Base-by-base conservation (phyloP, 2,113 vertebrate species). In the Sitta europaea region DNA sequence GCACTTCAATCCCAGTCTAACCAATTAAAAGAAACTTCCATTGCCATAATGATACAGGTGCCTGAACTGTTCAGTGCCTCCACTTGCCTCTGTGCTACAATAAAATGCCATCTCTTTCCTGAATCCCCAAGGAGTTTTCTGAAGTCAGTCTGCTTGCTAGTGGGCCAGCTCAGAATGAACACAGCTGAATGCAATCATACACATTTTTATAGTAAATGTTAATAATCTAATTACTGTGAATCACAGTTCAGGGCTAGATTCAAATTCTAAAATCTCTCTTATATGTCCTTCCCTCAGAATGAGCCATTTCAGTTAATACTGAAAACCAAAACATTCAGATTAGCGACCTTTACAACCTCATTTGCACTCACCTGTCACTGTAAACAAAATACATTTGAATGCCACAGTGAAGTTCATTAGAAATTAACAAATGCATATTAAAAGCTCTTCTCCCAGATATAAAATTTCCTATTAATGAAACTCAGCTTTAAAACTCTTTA, bases 181-280 rank as follows among this genome's bases (percentile, higher is more conserved):
- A 59, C 35, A 93, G 65, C 48, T 88, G 67, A 88, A 77, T 71
- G 29, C 9, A 91, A 42, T 33, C 33, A 11, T 31, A 63, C 1
- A 1, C 40, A 67, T 80, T 83, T 93, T 93, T 92, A 92, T 14
- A 83, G 40, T 8, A 94, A 92, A 87, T 58, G 62, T 79, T 96
- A 79, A 96, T 80, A 61, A 72, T 25, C 66, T 91, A 91, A 92
- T 94, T 83, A 73, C 63, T 50, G 19, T 77, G 62, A 95, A 65
- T 86, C 80, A 51, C 65, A 65, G 53, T 22, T 86, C 86, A 95
- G 65, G 35, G 35, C 22, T 85, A 62, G 9, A 83, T 88, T 71
- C 28, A 90, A 88, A 75, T 25, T 63, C 45, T 31, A 80, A 54
- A 40, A 48, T 24, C 71, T 84, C 71, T 14, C n/a, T 74, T 36